Conservation (phyloP, 2,888 invertebrate genomes). For the Eupeodes latifasciatus region DNA sequence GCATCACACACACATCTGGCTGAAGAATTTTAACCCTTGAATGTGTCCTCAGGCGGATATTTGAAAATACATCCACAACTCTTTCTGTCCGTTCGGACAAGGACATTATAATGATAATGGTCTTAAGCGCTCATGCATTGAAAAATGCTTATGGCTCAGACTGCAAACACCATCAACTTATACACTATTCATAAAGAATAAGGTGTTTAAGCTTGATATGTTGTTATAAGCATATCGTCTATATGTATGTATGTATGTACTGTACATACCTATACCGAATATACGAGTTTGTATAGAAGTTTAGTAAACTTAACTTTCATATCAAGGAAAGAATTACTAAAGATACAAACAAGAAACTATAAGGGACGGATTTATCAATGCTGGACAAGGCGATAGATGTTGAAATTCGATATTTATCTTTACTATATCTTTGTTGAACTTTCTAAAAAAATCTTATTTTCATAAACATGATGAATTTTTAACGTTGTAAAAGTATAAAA, state of each 20-base stretch:
- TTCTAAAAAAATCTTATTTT: no score
- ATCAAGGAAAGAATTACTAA: conserved; percentile 29
- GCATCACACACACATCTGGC: conserved; percentile 20
- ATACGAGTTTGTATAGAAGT: background rate
- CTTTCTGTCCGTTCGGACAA: background rate
- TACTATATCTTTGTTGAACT: no score
- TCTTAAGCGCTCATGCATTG: conserved; percentile 48
- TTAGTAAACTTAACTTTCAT: conserved; percentile 10
- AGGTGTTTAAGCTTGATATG: conserved; percentile 56
- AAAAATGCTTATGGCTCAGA: conserved; percentile 39
- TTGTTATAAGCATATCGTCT: background rate
- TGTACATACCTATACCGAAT: no score
- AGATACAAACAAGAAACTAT: background rate
- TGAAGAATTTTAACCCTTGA: conserved; percentile 44
- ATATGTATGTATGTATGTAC: background rate
- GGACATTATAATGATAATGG: conserved; percentile 41
- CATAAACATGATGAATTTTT: no score
- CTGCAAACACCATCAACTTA: conserved; percentile 8
- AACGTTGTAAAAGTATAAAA: no score
- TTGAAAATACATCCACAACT: conserved; percentile 54
- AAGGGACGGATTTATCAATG: no score
- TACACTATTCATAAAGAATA: conserved; percentile 65
- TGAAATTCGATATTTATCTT: no score
- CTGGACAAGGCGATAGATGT: no score
- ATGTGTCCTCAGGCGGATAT: conserved; percentile 34